Conservation (phyloP, 2,888 invertebrate species). For the Unio pictorum region DNA sequence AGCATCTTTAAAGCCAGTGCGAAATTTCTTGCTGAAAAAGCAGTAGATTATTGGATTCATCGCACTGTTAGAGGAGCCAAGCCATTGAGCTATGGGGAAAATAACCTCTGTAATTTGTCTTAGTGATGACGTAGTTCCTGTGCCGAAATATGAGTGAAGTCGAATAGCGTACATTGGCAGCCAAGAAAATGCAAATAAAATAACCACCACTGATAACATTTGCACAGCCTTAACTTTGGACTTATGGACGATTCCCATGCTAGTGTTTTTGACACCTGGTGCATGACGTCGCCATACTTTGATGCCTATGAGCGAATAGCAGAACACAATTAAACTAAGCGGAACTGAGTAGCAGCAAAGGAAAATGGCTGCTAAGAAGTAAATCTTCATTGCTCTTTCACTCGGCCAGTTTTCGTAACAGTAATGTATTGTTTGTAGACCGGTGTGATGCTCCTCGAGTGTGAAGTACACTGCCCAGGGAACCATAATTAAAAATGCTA, state of each 20-base stretch:
- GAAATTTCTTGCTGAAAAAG: constrained; percentile 94
- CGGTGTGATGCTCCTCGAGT: constrained; percentile 19
- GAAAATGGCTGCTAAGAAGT: constrained; percentile 90
- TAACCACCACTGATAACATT: constrained; percentile 93
- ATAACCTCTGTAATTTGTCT: constrained; percentile 79
- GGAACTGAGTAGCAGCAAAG: constrained; percentile 92
- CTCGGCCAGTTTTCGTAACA: constrained; percentile 81
- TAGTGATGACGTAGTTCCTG: constrained; percentile 11
- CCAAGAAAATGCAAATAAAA: constrained; percentile 95
- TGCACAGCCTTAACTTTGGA: constrained; percentile 95
- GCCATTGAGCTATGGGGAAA: constrained; percentile 93
- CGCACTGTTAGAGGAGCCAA: constrained; percentile 94
- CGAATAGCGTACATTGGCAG: constrained; percentile 91
- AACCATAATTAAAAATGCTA: constrained; percentile 86
- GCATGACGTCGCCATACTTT: constrained; percentile 90
- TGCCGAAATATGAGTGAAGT: constrained; percentile 74
- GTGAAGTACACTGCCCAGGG: constrained; percentile 92
- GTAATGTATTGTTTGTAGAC: constrained; percentile 14
- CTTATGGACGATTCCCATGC: constrained; percentile 76
- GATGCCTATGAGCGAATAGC: constrained; percentile 93
- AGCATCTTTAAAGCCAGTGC: constrained; percentile 81
- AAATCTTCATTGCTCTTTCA: constrained; percentile 84
- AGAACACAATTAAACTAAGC: constrained; percentile 90
- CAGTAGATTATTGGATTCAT: constrained; percentile 96
- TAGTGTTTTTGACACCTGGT: constrained; percentile 84